These are phyloP conservation scores for Leucophenga varia DNA, from an alignment of 1,140 invertebrate species.

Conservation along the genomic window DNA sequence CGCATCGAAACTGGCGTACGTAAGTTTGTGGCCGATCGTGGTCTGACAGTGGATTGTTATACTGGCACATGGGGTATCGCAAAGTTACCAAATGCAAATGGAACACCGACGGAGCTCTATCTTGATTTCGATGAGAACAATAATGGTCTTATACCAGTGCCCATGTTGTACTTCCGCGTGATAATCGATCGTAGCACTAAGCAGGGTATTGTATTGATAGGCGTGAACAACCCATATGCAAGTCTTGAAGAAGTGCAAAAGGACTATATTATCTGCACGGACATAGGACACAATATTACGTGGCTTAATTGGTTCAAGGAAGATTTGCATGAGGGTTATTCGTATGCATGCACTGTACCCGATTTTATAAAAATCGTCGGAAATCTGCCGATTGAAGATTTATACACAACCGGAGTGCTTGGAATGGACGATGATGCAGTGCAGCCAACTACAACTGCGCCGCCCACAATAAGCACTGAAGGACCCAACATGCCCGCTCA, in stretches of 20 bases:
- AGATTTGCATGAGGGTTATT: slow-evolving; percentile 62
- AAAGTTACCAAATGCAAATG: slow-evolving; percentile 58
- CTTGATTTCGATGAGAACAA: slow-evolving; percentile 57
- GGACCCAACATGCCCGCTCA: slow-evolving; percentile 10
- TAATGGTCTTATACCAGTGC: slow-evolving; percentile 58
- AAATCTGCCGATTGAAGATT: slow-evolving; percentile 44
- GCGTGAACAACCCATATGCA: slow-evolving; percentile 64
- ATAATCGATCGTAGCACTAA: slow-evolving; percentile 58
- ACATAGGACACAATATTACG: slow-evolving; percentile 57
- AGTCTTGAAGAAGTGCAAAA: slow-evolving; percentile 37
- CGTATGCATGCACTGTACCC: slow-evolving; percentile 67
- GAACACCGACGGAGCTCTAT: slow-evolving; percentile 57
- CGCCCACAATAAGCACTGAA: slow-evolving; percentile 3
- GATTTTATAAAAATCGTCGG: slow-evolving; percentile 61
- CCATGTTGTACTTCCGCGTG: slow-evolving; percentile 62
- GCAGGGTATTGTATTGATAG: slow-evolving; percentile 60
- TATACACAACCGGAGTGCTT: slow-evolving; percentile 39
- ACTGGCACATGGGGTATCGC: slow-evolving; percentile 63
- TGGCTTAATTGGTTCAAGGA: slow-evolving; percentile 60
- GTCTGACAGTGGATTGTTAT: slow-evolving; percentile 60
- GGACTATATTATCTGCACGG: slow-evolving; percentile 59
- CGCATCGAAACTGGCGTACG: slow-evolving; percentile 57
- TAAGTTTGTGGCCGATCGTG: slow-evolving; percentile 47
- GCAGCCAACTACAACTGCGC: slow-evolving; percentile 3
- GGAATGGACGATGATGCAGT: slow-evolving; percentile 31